Evolutionary conservation across 2,888 invertebrate genomes (phyloP).

Genomic region (Baccha elongata): DNA sequence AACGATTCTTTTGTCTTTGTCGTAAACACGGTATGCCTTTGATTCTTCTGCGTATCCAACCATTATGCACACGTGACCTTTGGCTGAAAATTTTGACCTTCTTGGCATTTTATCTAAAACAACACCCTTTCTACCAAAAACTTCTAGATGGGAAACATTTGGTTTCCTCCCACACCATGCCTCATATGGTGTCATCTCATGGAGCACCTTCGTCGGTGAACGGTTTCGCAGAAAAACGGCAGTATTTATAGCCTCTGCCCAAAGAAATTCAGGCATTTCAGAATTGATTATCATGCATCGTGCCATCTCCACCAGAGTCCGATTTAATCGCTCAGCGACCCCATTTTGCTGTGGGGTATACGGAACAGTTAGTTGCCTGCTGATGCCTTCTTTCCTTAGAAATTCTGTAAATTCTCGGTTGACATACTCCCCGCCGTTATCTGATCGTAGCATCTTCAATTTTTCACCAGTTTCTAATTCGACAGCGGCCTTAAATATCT

Average conservation of each 20-base stretch:
- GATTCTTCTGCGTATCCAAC: conserved; percentile 29
- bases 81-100: conserved; percentile 37
- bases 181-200: conserved; percentile 12
- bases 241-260: conserved; percentile 32
- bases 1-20: conserved; percentile 10
- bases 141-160: conserved; percentile 32
- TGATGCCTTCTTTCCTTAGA: conserved; percentile 1
- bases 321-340: conserved; percentile 44
- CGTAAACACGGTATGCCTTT: conserved; percentile 30
- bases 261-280: conserved; percentile 16
- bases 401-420: not conserved
- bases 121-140: conserved; percentile 56
- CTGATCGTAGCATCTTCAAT: too few relatives aligned
- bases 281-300: conserved; percentile 74
- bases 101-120: conserved; percentile 50
- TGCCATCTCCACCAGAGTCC: conserved; percentile 71
- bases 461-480: too few relatives aligned
- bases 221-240: conserved; percentile 43
- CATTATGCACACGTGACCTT: conserved; percentile 26
- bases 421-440: too few relatives aligned
- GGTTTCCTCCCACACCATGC: conserved; percentile 39
- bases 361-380: conserved; percentile 22
- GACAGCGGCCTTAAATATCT: too few relatives aligned
- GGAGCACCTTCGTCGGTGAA: conserved; percentile 45
- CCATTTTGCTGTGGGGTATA: conserved; percentile 48